Evolutionary conservation across 2,797 vertebrate genomes (phyloP).

Genomic region (Notolepis coatsorum): DNA sequence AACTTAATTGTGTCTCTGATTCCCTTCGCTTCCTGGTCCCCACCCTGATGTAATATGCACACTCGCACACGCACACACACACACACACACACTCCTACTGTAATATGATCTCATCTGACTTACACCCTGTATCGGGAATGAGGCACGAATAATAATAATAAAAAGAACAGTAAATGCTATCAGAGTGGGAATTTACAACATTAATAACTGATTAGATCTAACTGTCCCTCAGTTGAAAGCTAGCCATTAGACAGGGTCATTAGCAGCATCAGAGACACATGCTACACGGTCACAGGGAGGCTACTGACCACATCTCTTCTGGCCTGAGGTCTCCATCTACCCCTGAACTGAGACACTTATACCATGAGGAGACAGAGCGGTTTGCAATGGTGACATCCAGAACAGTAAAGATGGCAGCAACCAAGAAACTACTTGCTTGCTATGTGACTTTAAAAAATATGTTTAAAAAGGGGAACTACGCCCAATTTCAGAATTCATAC

Average conservation of each 20-base stretch:
- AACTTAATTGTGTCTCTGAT: conserved; percentile 68
- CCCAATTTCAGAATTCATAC: no score
- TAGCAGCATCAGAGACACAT: neutral
- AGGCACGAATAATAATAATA: conserved; percentile 29
- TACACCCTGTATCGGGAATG: conserved; percentile 40
- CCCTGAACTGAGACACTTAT: no score
- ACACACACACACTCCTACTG: conserved; percentile 4
- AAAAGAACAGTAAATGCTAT: conserved; percentile 23
- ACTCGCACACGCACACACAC: neutral
- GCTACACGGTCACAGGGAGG: conserved; percentile 8
- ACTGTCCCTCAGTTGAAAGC: conserved; percentile 19
- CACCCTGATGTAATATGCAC: conserved; percentile 40
- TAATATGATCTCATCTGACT: conserved; percentile 56
- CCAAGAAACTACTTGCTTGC: no score
- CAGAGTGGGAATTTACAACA: conserved; percentile 12
- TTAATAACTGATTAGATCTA: conserved; percentile 12
- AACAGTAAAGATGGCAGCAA: no score
- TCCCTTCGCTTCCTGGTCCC: conserved; percentile 65
- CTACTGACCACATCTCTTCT: conserved; percentile 28
- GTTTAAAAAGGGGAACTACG: no score
- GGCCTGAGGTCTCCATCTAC: conserved; percentile 37
- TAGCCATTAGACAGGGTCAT: conserved; percentile 44
- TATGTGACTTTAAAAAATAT: no score
- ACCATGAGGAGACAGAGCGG: no score
- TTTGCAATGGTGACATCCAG: no score